Evolutionary conservation across 2,797 vertebrate species (phyloP), one percentile per base, ranked within the genome.

Genomic region (Periparus ater): DNA sequence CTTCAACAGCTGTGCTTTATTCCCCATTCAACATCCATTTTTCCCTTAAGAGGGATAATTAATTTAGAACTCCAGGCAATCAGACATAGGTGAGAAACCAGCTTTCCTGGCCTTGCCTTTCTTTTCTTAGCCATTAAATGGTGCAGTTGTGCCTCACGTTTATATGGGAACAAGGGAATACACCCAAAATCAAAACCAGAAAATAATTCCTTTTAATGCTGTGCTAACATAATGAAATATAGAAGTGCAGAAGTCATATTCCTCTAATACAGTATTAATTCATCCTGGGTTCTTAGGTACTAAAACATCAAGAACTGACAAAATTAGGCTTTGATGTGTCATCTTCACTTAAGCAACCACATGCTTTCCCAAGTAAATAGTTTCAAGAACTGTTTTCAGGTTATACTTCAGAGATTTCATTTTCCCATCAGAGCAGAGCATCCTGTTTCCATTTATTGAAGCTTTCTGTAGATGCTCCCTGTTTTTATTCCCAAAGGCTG

Each of bases 41-140:
- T 84, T 96, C 93, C 91, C 95, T 86, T 95, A 95, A 94, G 96
- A 95, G 88, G 55, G 62, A 95, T 95, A 94, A 96, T 96, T 97
- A 96, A 95, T 93, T 95, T 95, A 90, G 89, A 93, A 96, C 95
- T 92, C 79, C 85, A 91, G 85, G 85, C 94, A 94, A 67, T 92
- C 92, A 94, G 83, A 67, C 74, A 50, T 72, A 85, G 77, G 88
- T 90, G 76, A 89, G 77, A 88, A 92, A 82, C 20, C 70, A 94
- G 73, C 68, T 93, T 96, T 93, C 38, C 42, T 73, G 55, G 63
- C 84, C 30, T 79, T 91, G 71, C 50, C 93, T 96, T 92, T 95
- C 71, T 94, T 94, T 92, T 79, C 76, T 70, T 90, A 84, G 85
- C 48, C 36, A 54, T 96, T 81, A 44, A 86, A 94, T 53, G 27